These are phyloP conservation scores for Helleia helle DNA, from an alignment of 2,888 invertebrate species.

Conservation along the genomic window DNA sequence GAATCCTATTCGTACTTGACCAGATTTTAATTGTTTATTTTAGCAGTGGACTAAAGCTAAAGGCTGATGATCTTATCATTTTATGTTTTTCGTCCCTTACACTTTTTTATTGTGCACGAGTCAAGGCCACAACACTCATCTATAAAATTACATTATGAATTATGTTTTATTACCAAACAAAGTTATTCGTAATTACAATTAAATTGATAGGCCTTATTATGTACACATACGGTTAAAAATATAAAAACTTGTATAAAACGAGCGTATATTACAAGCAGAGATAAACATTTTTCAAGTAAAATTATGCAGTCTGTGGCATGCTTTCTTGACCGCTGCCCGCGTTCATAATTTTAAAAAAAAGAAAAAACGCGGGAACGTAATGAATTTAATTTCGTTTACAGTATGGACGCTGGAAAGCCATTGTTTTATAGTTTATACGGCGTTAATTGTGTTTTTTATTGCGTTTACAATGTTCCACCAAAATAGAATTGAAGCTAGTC, in stretches of 20 bases:
- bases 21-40: too few relatives aligned
- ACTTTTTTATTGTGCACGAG: too few relatives aligned
- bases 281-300: too few relatives aligned
- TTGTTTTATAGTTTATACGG: conserved; percentile 55
- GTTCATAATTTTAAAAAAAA: conserved; percentile 9
- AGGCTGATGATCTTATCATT: too few relatives aligned
- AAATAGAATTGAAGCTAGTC: conserved; percentile 44
- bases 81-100: too few relatives aligned
- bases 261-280: conserved; percentile 5
- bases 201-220: not conserved
- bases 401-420: conserved; percentile 60
- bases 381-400: conserved; percentile 54
- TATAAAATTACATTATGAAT: too few relatives aligned
- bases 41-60: too few relatives aligned
- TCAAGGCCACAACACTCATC: too few relatives aligned
- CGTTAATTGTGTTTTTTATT: conserved; percentile 47
- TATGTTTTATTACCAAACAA: too few relatives aligned
- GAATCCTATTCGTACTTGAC: too few relatives aligned
- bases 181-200: too few relatives aligned
- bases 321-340: conserved; percentile 12
- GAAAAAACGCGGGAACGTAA: conserved; percentile 20
- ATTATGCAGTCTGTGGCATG: not conserved
- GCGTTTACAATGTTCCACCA: conserved; percentile 55
- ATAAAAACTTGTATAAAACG: not conserved
- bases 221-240: conserved; percentile 4